Evolutionary conservation across 2,113 vertebrate genomes (phyloP).

Genomic region (Aphelocoma coerulescens): DNA sequence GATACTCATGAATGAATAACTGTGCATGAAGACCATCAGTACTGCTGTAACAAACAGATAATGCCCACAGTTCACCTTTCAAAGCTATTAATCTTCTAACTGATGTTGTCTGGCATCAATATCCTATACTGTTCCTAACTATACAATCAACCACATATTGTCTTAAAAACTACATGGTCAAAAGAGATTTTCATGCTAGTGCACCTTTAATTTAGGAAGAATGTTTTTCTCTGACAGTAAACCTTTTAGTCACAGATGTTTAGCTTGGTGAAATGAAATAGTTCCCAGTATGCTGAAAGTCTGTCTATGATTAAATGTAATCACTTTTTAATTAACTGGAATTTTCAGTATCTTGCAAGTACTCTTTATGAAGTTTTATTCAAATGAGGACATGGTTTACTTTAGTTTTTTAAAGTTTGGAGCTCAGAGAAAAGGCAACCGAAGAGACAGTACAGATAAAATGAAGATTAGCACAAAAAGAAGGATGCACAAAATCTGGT

Average conservation of each 20-base stretch:
- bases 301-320: slow-evolving; percentile 41
- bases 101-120: not conserved
- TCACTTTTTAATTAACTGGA: slow-evolving; percentile 59
- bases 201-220: slow-evolving; percentile 3
- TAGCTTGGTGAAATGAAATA: slow-evolving; percentile 41
- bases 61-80: not conserved
- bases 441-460: not conserved
- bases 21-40: not conserved
- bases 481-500: not conserved
- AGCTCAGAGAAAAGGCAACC: not conserved
- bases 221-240: slow-evolving; percentile 28
- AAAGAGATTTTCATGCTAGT: not conserved
- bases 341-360: not conserved
- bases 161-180: not conserved
- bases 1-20: not conserved
- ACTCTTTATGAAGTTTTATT: slow-evolving; percentile 35
- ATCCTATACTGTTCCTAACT: not conserved
- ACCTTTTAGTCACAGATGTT: slow-evolving; percentile 54
- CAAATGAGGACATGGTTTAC: slow-evolving; percentile 26
- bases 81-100: not conserved
- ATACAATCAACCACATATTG: not conserved
- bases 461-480: not conserved
- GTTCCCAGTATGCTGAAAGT: slow-evolving; percentile 23
- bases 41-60: not conserved
- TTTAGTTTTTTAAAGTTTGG: slow-evolving; percentile 25